These are phyloP conservation scores for Zingel zingel DNA, from an alignment of 2,113 vertebrate species.

Conservation along the genomic window DNA sequence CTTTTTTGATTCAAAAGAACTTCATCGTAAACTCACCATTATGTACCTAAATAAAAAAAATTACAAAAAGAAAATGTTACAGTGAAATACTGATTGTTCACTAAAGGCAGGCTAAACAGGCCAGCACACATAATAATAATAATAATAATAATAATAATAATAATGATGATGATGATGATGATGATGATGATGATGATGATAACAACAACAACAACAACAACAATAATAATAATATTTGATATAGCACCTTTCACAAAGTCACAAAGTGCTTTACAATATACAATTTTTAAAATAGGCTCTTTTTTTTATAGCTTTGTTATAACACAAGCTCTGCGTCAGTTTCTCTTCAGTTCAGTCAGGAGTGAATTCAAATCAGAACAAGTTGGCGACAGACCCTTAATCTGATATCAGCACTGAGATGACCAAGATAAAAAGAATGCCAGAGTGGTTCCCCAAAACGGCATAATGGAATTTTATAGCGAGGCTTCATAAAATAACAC, in stretches of 20 bases:
- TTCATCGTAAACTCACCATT: not conserved
- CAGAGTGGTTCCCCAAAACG: not conserved
- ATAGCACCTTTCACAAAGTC: too few relatives aligned
- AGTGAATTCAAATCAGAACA: not conserved
- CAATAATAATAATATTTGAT: too few relatives aligned
- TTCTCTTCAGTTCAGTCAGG: not conserved
- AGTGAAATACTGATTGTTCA: too few relatives aligned
- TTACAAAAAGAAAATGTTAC: not conserved
- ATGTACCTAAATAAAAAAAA: not conserved
- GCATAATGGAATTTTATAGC: not conserved
- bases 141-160: too few relatives aligned
- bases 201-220: too few relatives aligned
- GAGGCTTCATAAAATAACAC: constrained; percentile 8
- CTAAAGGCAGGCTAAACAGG: too few relatives aligned
- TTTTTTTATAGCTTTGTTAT: too few relatives aligned
- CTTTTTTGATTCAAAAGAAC: not conserved
- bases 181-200: too few relatives aligned
- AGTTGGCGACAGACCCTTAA: not conserved
- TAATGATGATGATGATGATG: too few relatives aligned
- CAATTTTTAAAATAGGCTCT: too few relatives aligned
- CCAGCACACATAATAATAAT: too few relatives aligned
- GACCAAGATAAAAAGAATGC: not conserved
- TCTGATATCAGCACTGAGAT: not conserved
- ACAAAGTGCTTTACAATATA: too few relatives aligned
- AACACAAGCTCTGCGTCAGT: not conserved